Evolutionary conservation across 2,113 vertebrate species (phyloP).

Genomic region (Saguinus imperator): DNA sequence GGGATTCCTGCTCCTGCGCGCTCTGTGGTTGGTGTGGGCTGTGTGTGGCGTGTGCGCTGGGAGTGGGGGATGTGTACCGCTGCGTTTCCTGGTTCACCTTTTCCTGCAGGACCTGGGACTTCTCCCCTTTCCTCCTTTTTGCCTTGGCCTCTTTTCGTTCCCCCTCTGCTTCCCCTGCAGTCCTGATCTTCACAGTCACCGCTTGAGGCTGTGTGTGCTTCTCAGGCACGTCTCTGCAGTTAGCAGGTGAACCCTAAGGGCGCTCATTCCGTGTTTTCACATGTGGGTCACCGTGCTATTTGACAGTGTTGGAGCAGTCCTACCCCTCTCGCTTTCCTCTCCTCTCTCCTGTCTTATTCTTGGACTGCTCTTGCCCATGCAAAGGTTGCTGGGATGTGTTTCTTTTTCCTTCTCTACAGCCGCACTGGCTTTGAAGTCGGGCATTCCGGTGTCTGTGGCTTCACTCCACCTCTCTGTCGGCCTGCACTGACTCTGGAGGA

Average conservation of each 20-base stretch:
- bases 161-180: accelerated
- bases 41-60: background rate
- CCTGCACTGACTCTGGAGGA: accelerated
- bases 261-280: accelerated
- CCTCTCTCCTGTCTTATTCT: accelerated
- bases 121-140: accelerated
- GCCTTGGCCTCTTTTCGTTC: accelerated
- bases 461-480: accelerated
- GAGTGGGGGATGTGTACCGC: accelerated
- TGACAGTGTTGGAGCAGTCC: accelerated
- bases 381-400: accelerated
- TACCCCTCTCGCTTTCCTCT: accelerated
- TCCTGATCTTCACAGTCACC: accelerated
- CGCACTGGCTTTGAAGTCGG: accelerated
- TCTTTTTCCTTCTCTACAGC: accelerated
- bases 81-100: accelerated
- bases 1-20: background rate
- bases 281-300: accelerated
- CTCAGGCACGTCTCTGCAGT: accelerated
- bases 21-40: no score
- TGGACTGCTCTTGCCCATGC: background rate
- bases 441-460: accelerated
- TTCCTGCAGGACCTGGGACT: background rate
- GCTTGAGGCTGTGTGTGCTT: accelerated
- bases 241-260: accelerated